phyloP scores from a whole-genome alignment of 1,140 invertebrate species.

The Caenorhabditis tropicalis region DNA sequence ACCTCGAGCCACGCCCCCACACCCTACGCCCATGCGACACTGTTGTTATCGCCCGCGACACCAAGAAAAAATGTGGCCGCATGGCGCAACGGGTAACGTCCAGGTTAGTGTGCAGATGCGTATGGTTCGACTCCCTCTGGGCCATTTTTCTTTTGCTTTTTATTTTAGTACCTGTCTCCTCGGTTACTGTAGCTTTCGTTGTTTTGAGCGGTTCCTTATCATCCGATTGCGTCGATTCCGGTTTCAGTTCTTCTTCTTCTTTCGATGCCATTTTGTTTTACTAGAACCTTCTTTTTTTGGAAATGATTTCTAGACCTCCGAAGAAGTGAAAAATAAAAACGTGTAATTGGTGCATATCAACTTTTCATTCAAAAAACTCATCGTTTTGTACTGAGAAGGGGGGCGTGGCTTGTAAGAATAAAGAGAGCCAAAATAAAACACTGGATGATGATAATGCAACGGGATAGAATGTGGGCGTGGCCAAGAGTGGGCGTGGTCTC shows the following conservation, averaged over 20 bases:
- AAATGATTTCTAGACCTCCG: no score
- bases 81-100: no score
- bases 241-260: background rate
- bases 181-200: background rate
- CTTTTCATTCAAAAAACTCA: background rate
- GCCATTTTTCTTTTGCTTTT: background rate
- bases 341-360: no score
- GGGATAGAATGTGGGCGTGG: background rate
- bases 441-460: background rate
- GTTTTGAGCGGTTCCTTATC: background rate
- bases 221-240: background rate
- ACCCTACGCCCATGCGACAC: no score
- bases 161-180: background rate
- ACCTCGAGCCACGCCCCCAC: no score
- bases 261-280: slow-evolving; percentile 6
- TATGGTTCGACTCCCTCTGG: background rate
- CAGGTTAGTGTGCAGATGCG: no score
- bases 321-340: no score
- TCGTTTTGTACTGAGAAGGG: no score
- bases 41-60: no score
- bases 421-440: background rate
- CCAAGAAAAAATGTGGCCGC: no score
- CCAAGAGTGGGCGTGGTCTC: background rate
- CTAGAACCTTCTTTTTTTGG: no score
- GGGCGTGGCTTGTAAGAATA: background rate